Base-by-base conservation (phyloP, 1,140 invertebrate genomes). In the Pseudomyrmex sp. region DNA sequence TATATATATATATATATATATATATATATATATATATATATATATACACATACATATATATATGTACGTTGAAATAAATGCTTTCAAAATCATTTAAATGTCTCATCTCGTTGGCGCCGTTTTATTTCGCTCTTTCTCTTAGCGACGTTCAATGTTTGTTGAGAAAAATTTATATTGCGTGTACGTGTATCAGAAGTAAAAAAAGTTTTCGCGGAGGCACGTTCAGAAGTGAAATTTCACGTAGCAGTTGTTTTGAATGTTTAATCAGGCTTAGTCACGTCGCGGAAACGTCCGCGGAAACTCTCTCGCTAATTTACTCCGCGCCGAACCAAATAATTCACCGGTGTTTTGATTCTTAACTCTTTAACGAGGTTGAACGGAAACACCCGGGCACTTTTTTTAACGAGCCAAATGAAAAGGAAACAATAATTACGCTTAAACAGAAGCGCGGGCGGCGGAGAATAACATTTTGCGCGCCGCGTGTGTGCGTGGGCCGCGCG, bases 391-490 rank as follows among this genome's bases (percentile, higher is more conserved):
- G 35, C 35, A 35, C 20, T 12, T 12, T 56, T 79, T 79, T 70
- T 79, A 70, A 69, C 52, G 46, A 26, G 13, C 10, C 46, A 44
- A 18, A 68, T 59, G 52, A 48, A 54, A 77, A 77, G 72, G 46
- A 20, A 35, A 59, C 35, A 74, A 76, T 63, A 75, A 70, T 50
- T 46, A 26, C 5, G 50, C 2, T 61, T 79, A 62, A 83, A 79
- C 18, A 48, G 52, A 52, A 35, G 35, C 35, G 9, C 18, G n/a
- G 1, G 2, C 59, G 12, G 9, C 2, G 10, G 12, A 26, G 52
- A 82, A 82, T 59, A 46, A 62, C 74, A 59, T 73, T 63, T 12
- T 46, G 58, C 76, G 50, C 58, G 18, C 52, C 46, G n/a, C n/a
- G 26, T 35, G 46, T 10, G 8, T 44, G n/a, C 46, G 15, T 23